phyloP scores from a whole-genome alignment of 1,140 invertebrate genomes.

The Nymphalis io region DNA sequence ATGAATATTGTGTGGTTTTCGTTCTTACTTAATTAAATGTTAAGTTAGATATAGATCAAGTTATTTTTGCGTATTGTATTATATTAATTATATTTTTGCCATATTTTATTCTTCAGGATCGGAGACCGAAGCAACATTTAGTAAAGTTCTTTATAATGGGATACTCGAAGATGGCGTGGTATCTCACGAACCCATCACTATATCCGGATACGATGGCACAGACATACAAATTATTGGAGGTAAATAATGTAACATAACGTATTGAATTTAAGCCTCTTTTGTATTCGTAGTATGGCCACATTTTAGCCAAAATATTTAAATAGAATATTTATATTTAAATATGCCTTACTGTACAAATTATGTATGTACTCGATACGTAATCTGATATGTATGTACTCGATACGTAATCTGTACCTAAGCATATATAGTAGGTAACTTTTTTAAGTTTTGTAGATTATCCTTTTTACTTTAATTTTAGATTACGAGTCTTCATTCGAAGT shows the following conservation, averaged over 20 bases:
- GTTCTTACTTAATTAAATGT: slow-evolving; percentile 26
- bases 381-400: too few species aligned
- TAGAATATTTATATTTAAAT: too few species aligned
- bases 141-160: slow-evolving; percentile 55
- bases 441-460: not conserved
- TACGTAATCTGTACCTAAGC: not conserved
- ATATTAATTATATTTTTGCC: too few species aligned
- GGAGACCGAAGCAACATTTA: slow-evolving; percentile 41
- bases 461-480: slow-evolving; percentile 34
- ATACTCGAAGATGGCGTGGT: slow-evolving; percentile 40
- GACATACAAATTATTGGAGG: slow-evolving; percentile 52
- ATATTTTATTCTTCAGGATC: not conserved
- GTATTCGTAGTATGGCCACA: too few species aligned
- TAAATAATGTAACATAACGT: slow-evolving; percentile 31
- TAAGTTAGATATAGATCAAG: slow-evolving; percentile 28
- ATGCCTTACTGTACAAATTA: too few species aligned
- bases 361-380: too few species aligned
- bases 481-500: slow-evolving; percentile 45
- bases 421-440: too few species aligned
- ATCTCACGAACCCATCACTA: slow-evolving; percentile 52
- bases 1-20: slow-evolving; percentile 45
- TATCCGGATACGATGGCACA: slow-evolving; percentile 43
- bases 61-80: not conserved
- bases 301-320: too few species aligned
- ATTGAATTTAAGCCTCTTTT: not conserved